Conservation (phyloP, 2,797 vertebrate species). For the Meda fulgida region DNA sequence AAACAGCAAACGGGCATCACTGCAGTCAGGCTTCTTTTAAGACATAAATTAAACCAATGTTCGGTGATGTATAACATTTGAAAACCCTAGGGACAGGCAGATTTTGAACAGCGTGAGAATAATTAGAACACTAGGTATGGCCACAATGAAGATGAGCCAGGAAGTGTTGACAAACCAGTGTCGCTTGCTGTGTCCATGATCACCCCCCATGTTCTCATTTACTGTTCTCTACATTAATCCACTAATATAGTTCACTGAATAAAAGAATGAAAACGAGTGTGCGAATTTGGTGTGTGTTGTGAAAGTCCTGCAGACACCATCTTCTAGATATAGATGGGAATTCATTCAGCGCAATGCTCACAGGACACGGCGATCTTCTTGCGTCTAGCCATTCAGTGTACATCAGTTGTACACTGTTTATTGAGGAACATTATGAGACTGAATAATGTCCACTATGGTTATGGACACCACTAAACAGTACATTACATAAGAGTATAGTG, state of each 20-base stretch:
- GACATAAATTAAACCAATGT: constrained; percentile 63
- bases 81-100: constrained; percentile 56
- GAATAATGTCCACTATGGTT: background rate
- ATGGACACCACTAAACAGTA: background rate
- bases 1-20: constrained; percentile 41
- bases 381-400: too few species aligned
- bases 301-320: too few species aligned
- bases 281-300: background rate
- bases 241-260: background rate
- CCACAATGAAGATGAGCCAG: constrained; percentile 56
- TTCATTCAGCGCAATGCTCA: background rate
- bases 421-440: background rate
- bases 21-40: constrained; percentile 59
- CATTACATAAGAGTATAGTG: background rate
- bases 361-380: background rate
- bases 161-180: constrained; percentile 58
- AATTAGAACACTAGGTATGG: constrained; percentile 67
- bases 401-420: background rate
- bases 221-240: background rate
- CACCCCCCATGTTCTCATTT: constrained; percentile 8
- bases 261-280: background rate
- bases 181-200: constrained; percentile 36
- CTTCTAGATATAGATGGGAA: background rate
- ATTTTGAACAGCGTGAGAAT: constrained; percentile 65
- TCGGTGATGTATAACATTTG: constrained; percentile 63